A percentile compares a stretch with the other conserved stretches of the same genome.
Conservation (phyloP, 2,888 invertebrate genomes). For the Plagodis pulveraria region DNA sequence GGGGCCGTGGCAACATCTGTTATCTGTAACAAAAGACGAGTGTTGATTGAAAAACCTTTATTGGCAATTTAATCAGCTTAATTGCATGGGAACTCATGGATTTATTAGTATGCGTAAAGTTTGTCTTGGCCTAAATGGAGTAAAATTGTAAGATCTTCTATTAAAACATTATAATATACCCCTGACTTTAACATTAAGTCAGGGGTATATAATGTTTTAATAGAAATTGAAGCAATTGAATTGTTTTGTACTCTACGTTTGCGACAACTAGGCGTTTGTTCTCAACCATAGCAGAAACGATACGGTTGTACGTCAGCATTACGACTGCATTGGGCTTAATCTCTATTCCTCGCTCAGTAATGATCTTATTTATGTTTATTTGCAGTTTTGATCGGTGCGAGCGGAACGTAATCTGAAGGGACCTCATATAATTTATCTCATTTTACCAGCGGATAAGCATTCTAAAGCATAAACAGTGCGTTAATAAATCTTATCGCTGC, state of each 20-base stretch:
- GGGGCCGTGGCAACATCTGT: constrained; percentile 76
- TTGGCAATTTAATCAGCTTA: constrained; percentile 55
- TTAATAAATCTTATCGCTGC: constrained; percentile 25
- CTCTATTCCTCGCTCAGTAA: constrained; percentile 35
- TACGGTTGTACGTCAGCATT: constrained; percentile 33
- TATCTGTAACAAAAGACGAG: constrained; percentile 79
- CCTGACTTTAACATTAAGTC: too few relatives aligned
- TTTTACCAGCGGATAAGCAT: constrained; percentile 13
- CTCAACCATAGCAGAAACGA: constrained; percentile 39
- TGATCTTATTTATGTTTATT: constrained; percentile 32
- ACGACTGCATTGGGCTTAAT: constrained; percentile 36
- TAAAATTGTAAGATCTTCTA: constrained; percentile 50
- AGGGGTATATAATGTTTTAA: constrained; percentile 31
- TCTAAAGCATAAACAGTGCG: constrained; percentile 18
- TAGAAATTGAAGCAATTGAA: too few relatives aligned
- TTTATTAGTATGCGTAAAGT: constrained; percentile 52
- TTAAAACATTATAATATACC: too few relatives aligned
- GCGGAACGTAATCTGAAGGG: constrained; percentile 14
- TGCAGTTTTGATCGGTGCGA: constrained; percentile 12
- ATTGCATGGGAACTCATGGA: constrained; percentile 63
- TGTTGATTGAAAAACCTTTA: constrained; percentile 61
- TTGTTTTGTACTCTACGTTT: too few relatives aligned
- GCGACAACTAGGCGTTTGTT: constrained; percentile 39
- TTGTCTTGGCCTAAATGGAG: constrained; percentile 46
- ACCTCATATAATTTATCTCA: constrained; percentile 21